These are phyloP conservation scores for Pomacea canaliculata DNA, from an alignment of 2,888 invertebrate genomes.

Conservation along the genomic window DNA sequence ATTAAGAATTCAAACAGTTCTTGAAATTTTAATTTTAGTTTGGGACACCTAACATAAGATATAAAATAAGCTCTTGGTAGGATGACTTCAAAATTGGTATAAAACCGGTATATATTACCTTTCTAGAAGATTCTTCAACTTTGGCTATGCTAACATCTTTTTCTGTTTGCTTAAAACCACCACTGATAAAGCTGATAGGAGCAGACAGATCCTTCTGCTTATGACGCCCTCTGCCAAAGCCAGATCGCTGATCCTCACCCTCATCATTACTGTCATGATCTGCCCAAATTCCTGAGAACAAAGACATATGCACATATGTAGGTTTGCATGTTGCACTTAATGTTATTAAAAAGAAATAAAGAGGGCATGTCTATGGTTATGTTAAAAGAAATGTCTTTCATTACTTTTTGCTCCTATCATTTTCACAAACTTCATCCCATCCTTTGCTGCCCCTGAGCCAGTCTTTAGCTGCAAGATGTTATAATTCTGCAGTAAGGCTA, in stretches of 20 bases:
- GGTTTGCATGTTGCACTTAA: neutral
- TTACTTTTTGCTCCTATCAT: neutral
- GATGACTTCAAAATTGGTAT: too few relatives aligned
- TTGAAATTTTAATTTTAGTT: too few relatives aligned
- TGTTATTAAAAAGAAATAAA: neutral
- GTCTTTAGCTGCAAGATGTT: too few relatives aligned
- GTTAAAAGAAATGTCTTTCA: neutral
- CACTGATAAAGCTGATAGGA: conserved; percentile 62
- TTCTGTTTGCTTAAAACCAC: conserved; percentile 55
- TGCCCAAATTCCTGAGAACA: conserved; percentile 58
- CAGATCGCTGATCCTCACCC: conserved; percentile 45
- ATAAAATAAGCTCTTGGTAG: too few relatives aligned
- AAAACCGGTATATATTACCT: too few relatives aligned
- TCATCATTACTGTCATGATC: conserved; percentile 48
- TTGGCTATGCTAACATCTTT: conserved; percentile 40
- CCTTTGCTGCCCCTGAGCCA: too few relatives aligned
- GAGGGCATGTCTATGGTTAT: too few relatives aligned
- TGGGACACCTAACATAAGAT: too few relatives aligned
- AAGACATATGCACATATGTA: neutral
- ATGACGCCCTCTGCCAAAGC: conserved; percentile 40
- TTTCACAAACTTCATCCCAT: too few relatives aligned
- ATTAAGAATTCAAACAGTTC: too few relatives aligned
- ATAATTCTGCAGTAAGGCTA: too few relatives aligned
- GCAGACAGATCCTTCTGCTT: conserved; percentile 44
- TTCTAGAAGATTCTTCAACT: conserved; percentile 8